Evolutionary conservation across 2,888 invertebrate species (phyloP).

Genomic region (Ptychoptera albimana): DNA sequence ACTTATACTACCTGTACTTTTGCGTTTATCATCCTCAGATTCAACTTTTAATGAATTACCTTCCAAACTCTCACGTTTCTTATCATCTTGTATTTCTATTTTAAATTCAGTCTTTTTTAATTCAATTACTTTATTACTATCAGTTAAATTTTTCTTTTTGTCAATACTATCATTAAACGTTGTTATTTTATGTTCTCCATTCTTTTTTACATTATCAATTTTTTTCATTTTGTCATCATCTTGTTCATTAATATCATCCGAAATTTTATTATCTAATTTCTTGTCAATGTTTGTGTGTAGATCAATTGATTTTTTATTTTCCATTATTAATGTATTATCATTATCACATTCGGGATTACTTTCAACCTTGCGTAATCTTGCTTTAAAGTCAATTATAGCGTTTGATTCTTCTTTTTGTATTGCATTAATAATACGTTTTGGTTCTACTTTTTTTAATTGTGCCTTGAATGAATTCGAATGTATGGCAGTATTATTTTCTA

Average conservation of each 20-base stretch:
- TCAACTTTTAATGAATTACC: constrained; percentile 30
- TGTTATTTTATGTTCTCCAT: constrained; percentile 6
- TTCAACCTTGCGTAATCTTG: constrained; percentile 67
- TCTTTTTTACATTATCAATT: constrained; percentile 6
- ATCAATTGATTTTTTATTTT: constrained; percentile 6
- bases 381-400: constrained; percentile 69
- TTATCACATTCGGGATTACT: constrained; percentile 18
- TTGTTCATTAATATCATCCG: constrained; percentile 9
- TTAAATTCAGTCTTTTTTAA: constrained; percentile 33
- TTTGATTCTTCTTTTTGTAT: constrained; percentile 39
- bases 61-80: constrained; percentile 29
- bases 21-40: constrained; percentile 61
- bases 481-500: constrained; percentile 12
- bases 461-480: constrained; percentile 40
- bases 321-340: constrained; percentile 14
- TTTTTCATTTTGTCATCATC: not conserved
- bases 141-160: constrained; percentile 6
- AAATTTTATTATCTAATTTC: constrained; percentile 1
- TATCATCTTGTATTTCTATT: constrained; percentile 30
- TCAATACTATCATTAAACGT: constrained; percentile 1
- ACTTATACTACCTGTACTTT: constrained; percentile 84
- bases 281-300: constrained; percentile 7
- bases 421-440: constrained; percentile 36
- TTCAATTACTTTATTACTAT: constrained; percentile 9
- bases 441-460: constrained; percentile 60